Percentiles rank a stretch among this genome's conserved stretches.
Evolutionary conservation across 2,797 vertebrate genomes (phyloP).

Genomic region (Botia kubotai): DNA sequence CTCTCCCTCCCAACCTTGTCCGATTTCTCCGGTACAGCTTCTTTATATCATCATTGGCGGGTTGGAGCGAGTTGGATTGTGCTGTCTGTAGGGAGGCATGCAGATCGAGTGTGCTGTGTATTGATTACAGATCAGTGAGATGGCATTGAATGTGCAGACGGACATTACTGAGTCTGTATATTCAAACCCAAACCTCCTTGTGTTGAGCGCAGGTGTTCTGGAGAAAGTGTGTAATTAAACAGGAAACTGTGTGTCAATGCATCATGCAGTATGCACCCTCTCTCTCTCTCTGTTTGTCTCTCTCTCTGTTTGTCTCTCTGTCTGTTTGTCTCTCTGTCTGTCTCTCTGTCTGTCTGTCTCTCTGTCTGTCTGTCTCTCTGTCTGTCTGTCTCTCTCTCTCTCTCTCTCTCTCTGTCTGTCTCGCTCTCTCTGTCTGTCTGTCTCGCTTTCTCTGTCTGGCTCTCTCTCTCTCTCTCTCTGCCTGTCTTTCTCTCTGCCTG

Average conservation of each 20-base stretch:
- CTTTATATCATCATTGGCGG: constrained; percentile 16
- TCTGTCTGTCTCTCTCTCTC: too few relatives aligned
- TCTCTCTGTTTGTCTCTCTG: too few relatives aligned
- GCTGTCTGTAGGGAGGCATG: constrained; percentile 27
- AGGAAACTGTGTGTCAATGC: background rate
- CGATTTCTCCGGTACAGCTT: constrained; percentile 24
- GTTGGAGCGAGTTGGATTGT: constrained; percentile 2
- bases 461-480: too few relatives aligned
- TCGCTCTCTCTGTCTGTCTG: too few relatives aligned
- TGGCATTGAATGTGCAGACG: constrained; percentile 2
- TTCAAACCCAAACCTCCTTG: background rate
- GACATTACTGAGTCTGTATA: constrained; percentile 15
- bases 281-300: background rate
- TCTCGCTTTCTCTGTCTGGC: too few relatives aligned
- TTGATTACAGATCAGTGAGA: constrained; percentile 43
- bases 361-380: too few relatives aligned
- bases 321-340: too few relatives aligned
- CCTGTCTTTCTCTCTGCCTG: too few relatives aligned
- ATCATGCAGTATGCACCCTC: background rate
- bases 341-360: too few relatives aligned
- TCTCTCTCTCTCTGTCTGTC: too few relatives aligned
- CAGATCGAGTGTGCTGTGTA: constrained; percentile 29
- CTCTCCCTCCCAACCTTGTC: background rate
- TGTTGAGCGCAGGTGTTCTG: background rate
- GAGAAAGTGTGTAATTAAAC: constrained; percentile 1